Base-by-base conservation (phyloP, 2,113 vertebrate genomes). In the Ameiurus melas region DNA sequence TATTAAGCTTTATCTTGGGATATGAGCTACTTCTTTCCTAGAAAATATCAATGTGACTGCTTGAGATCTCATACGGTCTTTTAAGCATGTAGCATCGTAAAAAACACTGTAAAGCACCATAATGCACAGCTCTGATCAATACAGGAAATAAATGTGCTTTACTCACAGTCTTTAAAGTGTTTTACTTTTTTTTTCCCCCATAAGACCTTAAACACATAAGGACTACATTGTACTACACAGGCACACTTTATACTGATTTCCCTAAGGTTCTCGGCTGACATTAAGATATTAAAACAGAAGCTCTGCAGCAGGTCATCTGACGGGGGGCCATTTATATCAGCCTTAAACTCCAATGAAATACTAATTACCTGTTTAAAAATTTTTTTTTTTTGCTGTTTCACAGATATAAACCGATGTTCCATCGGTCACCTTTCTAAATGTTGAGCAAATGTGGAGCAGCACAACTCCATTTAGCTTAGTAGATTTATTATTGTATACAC, bases 241-340 rank as follows among this genome's bases (percentile, higher is more conserved):
- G 79, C 79, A 20, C 53, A 82, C 33, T 25, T 62, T 82, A 80
- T 27, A 17, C 16, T 81, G 57, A 82, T 82, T 82, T 82, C 80
- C 57, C 80, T 57, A 62, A 39, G 33, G 57, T 39, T 19, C 80
- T 60, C 5, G 30, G 1, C 20, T 12, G 19, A 39, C 55, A 62
- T 39, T 60, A 60, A 60, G 55, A 60, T 60, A 82, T 60, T 82
- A 39, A 82, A 25, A 22, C 20, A 82, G 14, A 39, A 22, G 55
- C 33, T 81, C 27, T 36, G 17, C 22, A 19, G 79, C 53, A 39
- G 55, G 30, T 82, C 57, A 27, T 79, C 43, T 43, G 39, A 5
- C 4, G 39, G 39, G 39, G 39, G 39, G 39, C 4, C 75, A 51
- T 27, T 78, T 51, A 47, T 17, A 10, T 51, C 12, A 51, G 12